These are phyloP conservation scores for Zosterops borbonicus DNA, from an alignment of 2,113 vertebrate genomes.

Conservation along the genomic window DNA sequence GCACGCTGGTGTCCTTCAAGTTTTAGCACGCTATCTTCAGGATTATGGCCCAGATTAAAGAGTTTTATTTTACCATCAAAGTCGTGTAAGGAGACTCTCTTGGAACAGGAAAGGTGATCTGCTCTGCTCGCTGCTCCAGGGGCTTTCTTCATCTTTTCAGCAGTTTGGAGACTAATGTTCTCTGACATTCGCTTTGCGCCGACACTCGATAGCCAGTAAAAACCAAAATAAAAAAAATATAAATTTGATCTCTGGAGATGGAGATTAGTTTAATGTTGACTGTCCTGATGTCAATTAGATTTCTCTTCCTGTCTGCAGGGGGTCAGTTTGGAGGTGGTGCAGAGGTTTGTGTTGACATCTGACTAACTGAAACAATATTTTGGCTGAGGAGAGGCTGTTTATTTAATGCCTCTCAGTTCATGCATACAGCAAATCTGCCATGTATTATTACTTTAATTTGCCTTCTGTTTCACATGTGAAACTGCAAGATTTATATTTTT, in stretches of 20 bases:
- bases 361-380: constrained; percentile 1
- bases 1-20: constrained; percentile 41
- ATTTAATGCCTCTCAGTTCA: background rate
- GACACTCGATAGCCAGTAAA: constrained; percentile 37
- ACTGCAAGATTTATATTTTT: background rate
- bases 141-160: constrained; percentile 4
- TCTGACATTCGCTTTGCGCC: constrained; percentile 16
- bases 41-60: constrained; percentile 45
- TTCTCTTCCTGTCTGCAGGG: constrained; percentile 35
- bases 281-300: constrained; percentile 23
- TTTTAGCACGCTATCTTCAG: constrained; percentile 52
- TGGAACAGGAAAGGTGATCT: constrained; percentile 40
- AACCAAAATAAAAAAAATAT: constrained; percentile 53
- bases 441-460: background rate
- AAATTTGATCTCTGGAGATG: constrained; percentile 40
- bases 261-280: constrained; percentile 31
- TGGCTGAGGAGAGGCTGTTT: background rate
- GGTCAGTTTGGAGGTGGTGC: background rate
- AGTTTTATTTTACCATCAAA: constrained; percentile 33
- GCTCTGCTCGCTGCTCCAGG: constrained; percentile 4
- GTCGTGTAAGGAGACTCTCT: background rate
- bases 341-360: background rate
- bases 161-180: constrained; percentile 22
- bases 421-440: background rate
- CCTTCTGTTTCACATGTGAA: background rate